Conservation (phyloP, 2,113 vertebrate genomes). For the Gopherus flavomarginatus region DNA sequence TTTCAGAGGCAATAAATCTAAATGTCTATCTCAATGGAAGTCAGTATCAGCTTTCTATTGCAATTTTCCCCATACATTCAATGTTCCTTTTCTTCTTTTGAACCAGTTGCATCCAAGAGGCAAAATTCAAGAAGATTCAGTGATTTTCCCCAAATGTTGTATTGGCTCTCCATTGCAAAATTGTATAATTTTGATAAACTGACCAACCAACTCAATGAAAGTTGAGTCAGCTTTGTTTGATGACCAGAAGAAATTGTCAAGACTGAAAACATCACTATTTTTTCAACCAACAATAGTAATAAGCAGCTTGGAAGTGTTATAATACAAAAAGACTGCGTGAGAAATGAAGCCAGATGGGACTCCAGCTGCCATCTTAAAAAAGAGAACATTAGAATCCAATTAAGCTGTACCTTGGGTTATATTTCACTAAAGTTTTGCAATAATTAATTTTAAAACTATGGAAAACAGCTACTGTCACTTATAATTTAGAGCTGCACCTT, state of each 20-base stretch:
- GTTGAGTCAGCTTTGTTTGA: constrained; percentile 17
- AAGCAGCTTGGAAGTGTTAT: constrained; percentile 58
- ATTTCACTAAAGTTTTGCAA: constrained; percentile 52
- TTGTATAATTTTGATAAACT: neutral
- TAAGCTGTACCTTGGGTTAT: constrained; percentile 63
- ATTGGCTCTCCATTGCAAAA: neutral
- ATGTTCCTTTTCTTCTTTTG: neutral
- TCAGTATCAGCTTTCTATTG: neutral
- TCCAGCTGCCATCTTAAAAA: constrained; percentile 70
- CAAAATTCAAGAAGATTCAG: neutral
- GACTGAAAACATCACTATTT: neutral
- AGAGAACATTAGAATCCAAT: constrained; percentile 67
- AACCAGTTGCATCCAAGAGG: neutral
- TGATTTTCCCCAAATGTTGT: neutral
- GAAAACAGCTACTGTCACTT: neutral
- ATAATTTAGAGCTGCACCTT: constrained; percentile 4
- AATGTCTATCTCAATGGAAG: neutral
- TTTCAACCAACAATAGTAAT: constrained; percentile 23
- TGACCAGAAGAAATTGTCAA: constrained; percentile 10
- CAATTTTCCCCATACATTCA: neutral
- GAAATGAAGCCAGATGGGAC: constrained; percentile 68
- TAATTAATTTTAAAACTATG: constrained; percentile 62
- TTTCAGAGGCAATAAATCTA: neutral
- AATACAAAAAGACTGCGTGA: constrained; percentile 52
- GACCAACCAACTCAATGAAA: neutral